Evolutionary conservation across 2,888 invertebrate species (phyloP).

Genomic region (Nezara viridula): DNA sequence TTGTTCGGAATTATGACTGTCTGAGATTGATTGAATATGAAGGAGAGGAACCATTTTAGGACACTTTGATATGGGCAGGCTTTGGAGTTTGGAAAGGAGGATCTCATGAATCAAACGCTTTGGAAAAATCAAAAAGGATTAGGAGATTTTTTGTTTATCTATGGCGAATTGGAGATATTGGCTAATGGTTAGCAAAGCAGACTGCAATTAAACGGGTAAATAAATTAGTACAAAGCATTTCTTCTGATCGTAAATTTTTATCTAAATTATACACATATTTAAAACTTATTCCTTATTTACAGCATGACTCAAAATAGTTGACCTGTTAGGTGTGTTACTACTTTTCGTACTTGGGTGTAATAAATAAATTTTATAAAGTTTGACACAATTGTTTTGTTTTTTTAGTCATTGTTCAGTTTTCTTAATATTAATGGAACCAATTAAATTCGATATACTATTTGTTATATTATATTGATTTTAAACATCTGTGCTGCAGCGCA

Average conservation of each 20-base stretch:
- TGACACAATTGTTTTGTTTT: neutral
- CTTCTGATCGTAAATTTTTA: neutral
- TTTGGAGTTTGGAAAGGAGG: too few relatives aligned
- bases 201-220: neutral
- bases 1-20: too few relatives aligned
- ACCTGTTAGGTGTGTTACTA: neutral
- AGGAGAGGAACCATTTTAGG: too few relatives aligned
- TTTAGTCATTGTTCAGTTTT: neutral
- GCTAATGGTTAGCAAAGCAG: too few relatives aligned
- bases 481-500: slow-evolving; percentile 20
- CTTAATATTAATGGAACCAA: neutral
- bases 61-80: too few relatives aligned
- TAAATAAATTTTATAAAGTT: neutral
- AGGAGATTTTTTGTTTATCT: too few relatives aligned
- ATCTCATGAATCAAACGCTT: too few relatives aligned
- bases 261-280: neutral
- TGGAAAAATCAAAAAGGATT: too few relatives aligned
- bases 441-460: neutral
- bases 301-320: neutral
- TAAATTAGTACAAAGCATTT: neutral
- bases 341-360: neutral
- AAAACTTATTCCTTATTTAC: neutral
- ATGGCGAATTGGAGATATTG: too few relatives aligned
- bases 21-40: too few relatives aligned
- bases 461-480: neutral